Evolutionary conservation across 2,113 vertebrate species (phyloP).

Genomic region (Isurus oxyrinchus): DNA sequence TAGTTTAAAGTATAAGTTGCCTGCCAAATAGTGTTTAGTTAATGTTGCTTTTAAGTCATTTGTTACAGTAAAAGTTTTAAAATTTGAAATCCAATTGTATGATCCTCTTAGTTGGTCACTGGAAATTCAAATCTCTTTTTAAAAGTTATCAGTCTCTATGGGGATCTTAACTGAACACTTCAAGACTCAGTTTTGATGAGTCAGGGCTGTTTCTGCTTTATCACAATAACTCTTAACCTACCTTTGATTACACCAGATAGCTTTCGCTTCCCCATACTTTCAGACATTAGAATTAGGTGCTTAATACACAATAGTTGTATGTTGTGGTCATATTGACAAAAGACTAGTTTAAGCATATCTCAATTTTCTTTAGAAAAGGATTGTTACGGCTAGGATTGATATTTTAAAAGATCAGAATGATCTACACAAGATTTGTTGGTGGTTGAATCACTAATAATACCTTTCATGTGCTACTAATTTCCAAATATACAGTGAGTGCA

Average conservation of each 20-base stretch:
- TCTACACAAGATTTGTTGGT: not conserved
- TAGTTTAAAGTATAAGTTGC: too few species aligned
- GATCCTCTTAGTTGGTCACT: too few species aligned
- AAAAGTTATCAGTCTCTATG: too few species aligned
- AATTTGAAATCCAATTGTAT: too few species aligned
- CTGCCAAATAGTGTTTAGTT: too few species aligned
- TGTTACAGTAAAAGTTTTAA: too few species aligned
- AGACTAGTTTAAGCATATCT: not conserved
- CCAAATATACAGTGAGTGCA: not conserved
- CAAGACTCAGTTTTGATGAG: not conserved
- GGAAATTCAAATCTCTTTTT: too few species aligned
- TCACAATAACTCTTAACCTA: not conserved
- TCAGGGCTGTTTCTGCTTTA: not conserved
- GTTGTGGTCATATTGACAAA: not conserved
- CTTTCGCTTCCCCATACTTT: not conserved
- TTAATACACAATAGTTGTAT: not conserved
- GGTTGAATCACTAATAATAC: not conserved
- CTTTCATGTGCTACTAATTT: not conserved
- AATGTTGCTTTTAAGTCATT: too few species aligned
- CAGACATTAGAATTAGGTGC: not conserved
- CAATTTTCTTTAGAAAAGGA: not conserved
- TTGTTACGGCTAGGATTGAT: not conserved
- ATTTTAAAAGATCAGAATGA: not conserved
- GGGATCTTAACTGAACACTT: not conserved
- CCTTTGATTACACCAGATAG: not conserved